Conservation (phyloP, 2,113 vertebrate species). For the Ophiodon elongatus region DNA sequence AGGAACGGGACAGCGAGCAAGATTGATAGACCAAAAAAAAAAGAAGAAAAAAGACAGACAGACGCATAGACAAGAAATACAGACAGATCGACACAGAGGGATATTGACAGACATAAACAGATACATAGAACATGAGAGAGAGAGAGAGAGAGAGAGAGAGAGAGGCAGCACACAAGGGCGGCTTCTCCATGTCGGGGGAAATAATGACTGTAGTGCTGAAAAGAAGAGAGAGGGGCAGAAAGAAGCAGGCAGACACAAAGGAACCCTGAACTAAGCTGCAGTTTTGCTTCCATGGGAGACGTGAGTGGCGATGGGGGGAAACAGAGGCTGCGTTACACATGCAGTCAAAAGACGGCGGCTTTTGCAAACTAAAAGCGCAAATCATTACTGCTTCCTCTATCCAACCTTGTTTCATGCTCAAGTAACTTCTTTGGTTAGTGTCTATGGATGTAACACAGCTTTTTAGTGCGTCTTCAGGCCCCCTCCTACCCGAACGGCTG, state of each 20-base stretch:
- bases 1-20: conserved; percentile 1
- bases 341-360: conserved; percentile 50
- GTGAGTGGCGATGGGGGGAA: conserved; percentile 39
- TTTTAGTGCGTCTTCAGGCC: conserved; percentile 60
- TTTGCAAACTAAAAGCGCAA: conserved; percentile 47
- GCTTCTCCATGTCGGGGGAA: conserved; percentile 47
- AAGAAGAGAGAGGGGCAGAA: conserved; percentile 48
- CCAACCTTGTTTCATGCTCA: conserved; percentile 69
- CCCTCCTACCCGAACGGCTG: conserved; percentile 62
- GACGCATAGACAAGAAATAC: not conserved
- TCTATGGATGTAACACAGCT: conserved; percentile 58
- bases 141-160: conserved; percentile 21
- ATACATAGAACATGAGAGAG: conserved; percentile 41
- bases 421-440: conserved; percentile 57
- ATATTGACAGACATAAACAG: conserved; percentile 44
- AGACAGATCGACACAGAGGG: not conserved
- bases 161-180: conserved; percentile 13
- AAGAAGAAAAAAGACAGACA: not conserved
- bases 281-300: conserved; percentile 42
- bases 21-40: conserved; percentile 15
- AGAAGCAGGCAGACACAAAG: conserved; percentile 53
- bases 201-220: conserved; percentile 59
- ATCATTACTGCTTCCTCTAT: conserved; percentile 64
- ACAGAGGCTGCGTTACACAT: conserved; percentile 17
- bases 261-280: conserved; percentile 53